phyloP scores from a whole-genome alignment of 1,140 invertebrate genomes.

The Eufriesea mexicana region DNA sequence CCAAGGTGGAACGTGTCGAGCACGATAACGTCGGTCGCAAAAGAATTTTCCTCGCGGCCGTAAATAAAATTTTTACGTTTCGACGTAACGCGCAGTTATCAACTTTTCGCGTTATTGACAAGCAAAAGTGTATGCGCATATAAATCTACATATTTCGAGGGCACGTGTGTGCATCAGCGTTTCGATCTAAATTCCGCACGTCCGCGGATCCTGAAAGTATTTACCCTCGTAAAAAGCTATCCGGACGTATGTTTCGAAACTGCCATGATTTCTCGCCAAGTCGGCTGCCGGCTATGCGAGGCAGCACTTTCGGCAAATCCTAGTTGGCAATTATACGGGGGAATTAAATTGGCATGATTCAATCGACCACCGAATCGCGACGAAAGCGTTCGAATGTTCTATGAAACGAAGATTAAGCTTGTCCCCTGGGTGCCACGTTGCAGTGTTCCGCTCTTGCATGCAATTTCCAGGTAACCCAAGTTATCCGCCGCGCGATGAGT shows the following conservation, averaged over 20 bases:
- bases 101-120: slow-evolving; percentile 26
- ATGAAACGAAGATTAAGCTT: slow-evolving; percentile 2
- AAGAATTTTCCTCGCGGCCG: background rate
- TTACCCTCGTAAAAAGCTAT: background rate
- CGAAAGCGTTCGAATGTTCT: background rate
- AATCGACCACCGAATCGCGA: background rate
- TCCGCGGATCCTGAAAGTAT: background rate
- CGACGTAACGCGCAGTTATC: background rate
- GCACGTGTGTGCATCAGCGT: background rate
- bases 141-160: slow-evolving; percentile 34
- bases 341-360: slow-evolving; percentile 17
- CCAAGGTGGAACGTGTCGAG: background rate
- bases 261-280: background rate
- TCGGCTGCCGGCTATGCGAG: no score
- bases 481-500: background rate
- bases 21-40: background rate
- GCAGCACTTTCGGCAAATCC: no score
- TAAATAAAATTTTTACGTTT: slow-evolving; percentile 27
- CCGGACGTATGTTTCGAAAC: background rate
- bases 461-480: background rate
- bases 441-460: background rate
- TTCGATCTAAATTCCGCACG: background rate
- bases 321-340: background rate
- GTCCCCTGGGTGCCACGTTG: background rate
- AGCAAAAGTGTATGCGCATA: slow-evolving; percentile 31